Conservation (phyloP, 2,888 invertebrate species). For the Lottia gigantea region DNA sequence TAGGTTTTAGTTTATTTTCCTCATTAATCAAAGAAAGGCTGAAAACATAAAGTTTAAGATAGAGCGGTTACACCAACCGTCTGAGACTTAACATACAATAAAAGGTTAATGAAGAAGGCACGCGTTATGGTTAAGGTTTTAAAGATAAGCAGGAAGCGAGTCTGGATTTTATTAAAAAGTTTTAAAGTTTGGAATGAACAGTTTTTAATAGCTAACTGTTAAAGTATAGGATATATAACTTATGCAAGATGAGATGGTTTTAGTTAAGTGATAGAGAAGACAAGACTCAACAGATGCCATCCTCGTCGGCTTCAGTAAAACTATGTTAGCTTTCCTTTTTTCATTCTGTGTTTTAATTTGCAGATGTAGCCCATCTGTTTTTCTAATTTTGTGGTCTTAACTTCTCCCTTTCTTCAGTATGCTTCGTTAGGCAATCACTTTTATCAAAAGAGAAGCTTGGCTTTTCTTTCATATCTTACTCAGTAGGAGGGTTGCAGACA, state of each 20-base stretch:
- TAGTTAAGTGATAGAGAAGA: not conserved
- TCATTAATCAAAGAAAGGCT: no score
- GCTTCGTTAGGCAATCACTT: conserved; percentile 3
- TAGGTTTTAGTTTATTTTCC: no score
- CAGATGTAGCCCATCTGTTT: conserved; percentile 9
- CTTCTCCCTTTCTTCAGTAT: not conserved
- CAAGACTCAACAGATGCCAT: not conserved
- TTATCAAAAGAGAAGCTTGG: not conserved
- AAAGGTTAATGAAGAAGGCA: conserved; percentile 2
- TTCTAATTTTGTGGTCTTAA: conserved; percentile 7
- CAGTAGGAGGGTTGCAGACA: not conserved
- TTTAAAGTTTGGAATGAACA: not conserved
- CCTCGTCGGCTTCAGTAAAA: not conserved
- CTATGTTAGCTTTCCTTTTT: not conserved
- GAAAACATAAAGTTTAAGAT: no score
- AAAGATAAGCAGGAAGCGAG: not conserved
- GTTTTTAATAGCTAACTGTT: no score
- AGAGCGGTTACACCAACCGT: no score
- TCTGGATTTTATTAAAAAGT: not conserved
- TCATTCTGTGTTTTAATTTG: conserved; percentile 3
- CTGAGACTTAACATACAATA: not conserved
- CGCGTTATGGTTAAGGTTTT: not conserved
- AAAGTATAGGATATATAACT: not conserved
- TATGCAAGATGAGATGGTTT: conserved; percentile 2
- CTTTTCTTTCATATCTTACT: not conserved